Conservation (phyloP, 1,140 invertebrate genomes). For the Philaenus spumarius region DNA sequence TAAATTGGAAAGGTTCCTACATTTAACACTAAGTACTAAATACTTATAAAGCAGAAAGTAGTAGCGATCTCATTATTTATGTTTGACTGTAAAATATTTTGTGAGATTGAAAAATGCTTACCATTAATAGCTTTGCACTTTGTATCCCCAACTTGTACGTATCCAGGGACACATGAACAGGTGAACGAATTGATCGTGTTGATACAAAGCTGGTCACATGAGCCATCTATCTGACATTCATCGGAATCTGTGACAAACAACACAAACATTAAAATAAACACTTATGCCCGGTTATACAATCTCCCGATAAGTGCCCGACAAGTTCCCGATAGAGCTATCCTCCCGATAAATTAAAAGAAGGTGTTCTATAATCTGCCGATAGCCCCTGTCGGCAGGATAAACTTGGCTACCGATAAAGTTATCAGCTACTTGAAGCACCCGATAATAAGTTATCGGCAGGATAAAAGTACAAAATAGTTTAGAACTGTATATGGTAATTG, state of each 20-base stretch:
- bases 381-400: too few species aligned
- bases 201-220: conserved; percentile 72
- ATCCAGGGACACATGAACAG: conserved; percentile 72
- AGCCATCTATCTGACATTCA: conserved; percentile 62
- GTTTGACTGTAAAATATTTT: background rate
- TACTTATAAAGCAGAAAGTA: background rate
- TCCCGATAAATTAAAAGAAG: too few species aligned
- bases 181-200: conserved; percentile 63
- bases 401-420: too few species aligned
- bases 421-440: too few species aligned
- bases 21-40: background rate
- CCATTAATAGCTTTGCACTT: conserved; percentile 61
- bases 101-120: conserved; percentile 43
- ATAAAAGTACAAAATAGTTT: too few species aligned
- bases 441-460: too few species aligned
- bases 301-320: too few species aligned
- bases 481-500: too few species aligned
- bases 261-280: too few species aligned
- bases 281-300: too few species aligned
- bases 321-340: too few species aligned
- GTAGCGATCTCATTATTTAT: background rate
- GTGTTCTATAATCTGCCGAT: too few species aligned
- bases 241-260: conserved; percentile 54
- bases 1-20: background rate
- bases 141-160: conserved; percentile 47